These are phyloP conservation scores for Lasioglossum vierecki DNA, from an alignment of 2,888 invertebrate species.

Conservation along the genomic window DNA sequence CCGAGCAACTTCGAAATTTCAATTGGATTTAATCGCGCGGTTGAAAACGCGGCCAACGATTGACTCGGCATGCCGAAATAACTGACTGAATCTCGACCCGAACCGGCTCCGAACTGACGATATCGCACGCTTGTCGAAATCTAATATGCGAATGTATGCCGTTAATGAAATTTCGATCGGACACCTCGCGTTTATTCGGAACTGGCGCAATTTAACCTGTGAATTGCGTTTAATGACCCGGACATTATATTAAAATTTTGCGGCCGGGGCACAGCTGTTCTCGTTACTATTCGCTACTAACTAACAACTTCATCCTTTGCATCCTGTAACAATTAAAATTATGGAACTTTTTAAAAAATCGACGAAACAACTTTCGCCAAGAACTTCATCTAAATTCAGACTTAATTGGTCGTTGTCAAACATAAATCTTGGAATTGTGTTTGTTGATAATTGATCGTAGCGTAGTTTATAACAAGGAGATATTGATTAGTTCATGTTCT, in stretches of 20 bases:
- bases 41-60: constrained; percentile 13
- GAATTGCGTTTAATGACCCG: constrained; percentile 1
- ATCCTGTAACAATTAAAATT: too few relatives aligned
- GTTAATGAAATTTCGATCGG: constrained; percentile 11
- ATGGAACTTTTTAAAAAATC: too few relatives aligned
- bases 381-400: too few relatives aligned
- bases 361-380: too few relatives aligned
- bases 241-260: not conserved
- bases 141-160: constrained; percentile 10
- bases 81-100: not conserved
- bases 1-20: constrained; percentile 30
- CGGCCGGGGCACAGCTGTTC: not conserved
- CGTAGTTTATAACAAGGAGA: too few relatives aligned
- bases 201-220: not conserved
- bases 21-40: constrained; percentile 18
- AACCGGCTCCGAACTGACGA: not conserved
- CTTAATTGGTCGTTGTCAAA: too few relatives aligned
- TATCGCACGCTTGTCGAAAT: not conserved
- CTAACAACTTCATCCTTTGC: too few relatives aligned
- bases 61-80: not conserved
- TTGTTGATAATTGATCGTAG: too few relatives aligned
- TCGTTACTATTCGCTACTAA: too few relatives aligned
- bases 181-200: not conserved
- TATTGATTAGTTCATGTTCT: too few relatives aligned
- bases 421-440: too few relatives aligned